Conservation (phyloP, 2,797 vertebrate species). For the Esox masquinongy region DNA sequence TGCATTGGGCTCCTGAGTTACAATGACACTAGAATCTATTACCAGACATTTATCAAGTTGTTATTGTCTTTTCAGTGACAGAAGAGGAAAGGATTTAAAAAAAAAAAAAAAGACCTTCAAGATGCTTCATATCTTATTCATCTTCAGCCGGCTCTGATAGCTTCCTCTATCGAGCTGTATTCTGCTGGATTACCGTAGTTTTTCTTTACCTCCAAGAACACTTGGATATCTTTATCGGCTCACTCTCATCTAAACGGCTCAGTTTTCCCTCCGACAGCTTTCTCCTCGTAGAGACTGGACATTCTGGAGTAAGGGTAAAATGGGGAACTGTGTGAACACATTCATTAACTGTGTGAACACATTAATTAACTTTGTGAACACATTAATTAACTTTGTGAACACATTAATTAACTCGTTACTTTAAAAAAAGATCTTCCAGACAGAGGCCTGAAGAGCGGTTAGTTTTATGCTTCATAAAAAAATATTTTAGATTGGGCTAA, state of each 20-base stretch:
- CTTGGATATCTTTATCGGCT: slow-evolving; percentile 15
- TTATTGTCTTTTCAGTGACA: slow-evolving; percentile 30
- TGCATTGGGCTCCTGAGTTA: not conserved
- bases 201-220: not conserved
- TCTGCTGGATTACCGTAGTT: slow-evolving; percentile 5
- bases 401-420: not conserved
- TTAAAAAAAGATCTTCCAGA: not conserved
- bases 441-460: slow-evolving; percentile 16
- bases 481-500: not conserved
- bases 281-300: not conserved
- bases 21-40: not conserved
- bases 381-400: slow-evolving; percentile 5
- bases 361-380: slow-evolving; percentile 12
- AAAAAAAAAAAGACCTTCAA: slow-evolving; percentile 4
- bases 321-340: slow-evolving; percentile 2
- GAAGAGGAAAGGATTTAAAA: not conserved
- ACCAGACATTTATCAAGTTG: not conserved
- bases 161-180: not conserved
- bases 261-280: slow-evolving; percentile 2
- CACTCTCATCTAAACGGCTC: not conserved
- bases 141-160: slow-evolving; percentile 12
- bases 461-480: slow-evolving; percentile 22
- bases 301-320: not conserved
- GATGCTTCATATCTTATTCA: slow-evolving; percentile 4
- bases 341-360: slow-evolving; percentile 11